A percentile compares a stretch with the other conserved stretches of the same genome.
Conservation (phyloP, 2,797 vertebrate species). For the Channa striata region DNA sequence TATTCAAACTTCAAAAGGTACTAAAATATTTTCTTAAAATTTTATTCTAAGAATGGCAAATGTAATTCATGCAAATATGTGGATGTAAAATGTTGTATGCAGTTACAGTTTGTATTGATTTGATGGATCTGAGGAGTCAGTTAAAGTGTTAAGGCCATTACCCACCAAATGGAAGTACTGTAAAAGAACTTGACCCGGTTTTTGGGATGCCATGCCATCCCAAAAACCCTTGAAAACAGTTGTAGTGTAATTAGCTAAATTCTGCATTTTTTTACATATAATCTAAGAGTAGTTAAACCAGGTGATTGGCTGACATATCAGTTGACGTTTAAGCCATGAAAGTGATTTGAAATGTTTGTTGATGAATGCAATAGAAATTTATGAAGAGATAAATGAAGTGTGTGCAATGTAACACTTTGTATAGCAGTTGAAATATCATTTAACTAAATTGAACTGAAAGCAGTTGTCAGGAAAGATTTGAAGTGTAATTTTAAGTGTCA, state of each 20-base stretch:
- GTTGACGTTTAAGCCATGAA: background rate
- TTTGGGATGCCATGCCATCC: too few relatives aligned
- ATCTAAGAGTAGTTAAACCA: background rate
- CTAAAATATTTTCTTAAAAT: background rate
- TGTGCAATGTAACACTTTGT: too few relatives aligned
- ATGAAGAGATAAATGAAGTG: too few relatives aligned
- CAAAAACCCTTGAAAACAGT: too few relatives aligned
- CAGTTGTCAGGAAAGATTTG: background rate
- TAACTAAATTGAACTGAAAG: background rate
- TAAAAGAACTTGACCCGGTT: too few relatives aligned
- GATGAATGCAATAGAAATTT: background rate
- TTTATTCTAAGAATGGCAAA: background rate
- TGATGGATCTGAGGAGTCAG: background rate
- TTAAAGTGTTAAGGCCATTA: background rate
- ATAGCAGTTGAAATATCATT: background rate
- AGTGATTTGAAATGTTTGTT: background rate
- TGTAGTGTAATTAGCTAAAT: background rate
- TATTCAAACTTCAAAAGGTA: background rate
- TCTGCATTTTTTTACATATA: background rate
- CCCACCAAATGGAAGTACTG: too few relatives aligned
- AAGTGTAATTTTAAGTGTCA: background rate
- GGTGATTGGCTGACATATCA: background rate
- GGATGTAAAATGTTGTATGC: background rate
- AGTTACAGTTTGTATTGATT: background rate
- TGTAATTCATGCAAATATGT: background rate